Conservation (phyloP, 2,113 vertebrate species). For the Orycteropus afer region DNA sequence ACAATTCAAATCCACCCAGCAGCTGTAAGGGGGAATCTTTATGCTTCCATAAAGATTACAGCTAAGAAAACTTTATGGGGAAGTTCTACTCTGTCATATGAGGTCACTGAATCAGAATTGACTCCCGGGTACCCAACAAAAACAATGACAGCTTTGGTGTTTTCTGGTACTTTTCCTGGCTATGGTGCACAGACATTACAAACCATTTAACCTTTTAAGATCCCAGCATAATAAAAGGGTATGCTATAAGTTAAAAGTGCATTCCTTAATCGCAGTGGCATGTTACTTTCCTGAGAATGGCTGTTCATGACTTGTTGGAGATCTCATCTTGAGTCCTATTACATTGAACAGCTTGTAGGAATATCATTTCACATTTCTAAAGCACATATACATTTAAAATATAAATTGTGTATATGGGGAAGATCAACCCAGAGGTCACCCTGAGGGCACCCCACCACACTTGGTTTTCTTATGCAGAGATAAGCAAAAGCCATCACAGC, state of each 20-base stretch:
- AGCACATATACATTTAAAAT: background rate
- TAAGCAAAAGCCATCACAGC: background rate
- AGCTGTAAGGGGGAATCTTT: too few relatives aligned
- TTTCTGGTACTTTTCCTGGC: background rate
- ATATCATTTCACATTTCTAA: background rate
- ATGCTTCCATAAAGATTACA: too few relatives aligned
- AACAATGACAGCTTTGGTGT: background rate
- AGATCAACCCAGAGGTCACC: background rate
- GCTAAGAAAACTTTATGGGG: too few relatives aligned
- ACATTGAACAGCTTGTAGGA: background rate
- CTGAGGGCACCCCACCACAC: background rate
- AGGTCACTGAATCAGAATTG: too few relatives aligned
- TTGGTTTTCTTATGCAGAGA: background rate
- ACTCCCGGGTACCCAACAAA: background rate
- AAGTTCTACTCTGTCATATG: too few relatives aligned
- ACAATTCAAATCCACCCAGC: background rate
- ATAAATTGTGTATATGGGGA: background rate
- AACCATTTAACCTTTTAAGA: background rate
- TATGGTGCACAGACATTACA: accelerated
- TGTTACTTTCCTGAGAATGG: background rate
- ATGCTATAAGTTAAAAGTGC: background rate
- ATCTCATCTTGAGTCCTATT: background rate
- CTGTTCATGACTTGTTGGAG: background rate
- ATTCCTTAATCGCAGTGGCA: background rate
- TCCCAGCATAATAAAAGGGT: background rate